Evolutionary conservation across 1,140 invertebrate species (phyloP).

Genomic region (Pseudomyrmex pallidus): DNA sequence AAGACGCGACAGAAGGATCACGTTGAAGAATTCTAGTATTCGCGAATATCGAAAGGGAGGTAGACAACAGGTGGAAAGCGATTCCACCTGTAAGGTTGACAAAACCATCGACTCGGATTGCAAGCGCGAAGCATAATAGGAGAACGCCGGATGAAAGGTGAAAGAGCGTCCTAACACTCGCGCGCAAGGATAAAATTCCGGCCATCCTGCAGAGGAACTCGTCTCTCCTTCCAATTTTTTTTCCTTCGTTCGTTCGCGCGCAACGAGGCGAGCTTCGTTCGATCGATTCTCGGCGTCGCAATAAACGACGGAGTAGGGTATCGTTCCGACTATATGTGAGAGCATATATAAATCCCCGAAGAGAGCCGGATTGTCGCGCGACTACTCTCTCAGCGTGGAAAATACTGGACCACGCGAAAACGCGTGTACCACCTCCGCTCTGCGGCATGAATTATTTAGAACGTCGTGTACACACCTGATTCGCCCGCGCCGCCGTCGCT

Average conservation of each 20-base stretch:
- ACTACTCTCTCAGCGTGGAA: not conserved
- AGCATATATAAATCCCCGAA: conserved; percentile 42
- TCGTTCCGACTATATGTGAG: conserved; percentile 20
- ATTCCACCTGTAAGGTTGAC: conserved; percentile 48
- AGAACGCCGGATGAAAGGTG: not conserved
- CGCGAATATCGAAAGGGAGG: not conserved
- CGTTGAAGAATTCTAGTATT: not conserved
- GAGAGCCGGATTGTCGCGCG: conserved; percentile 29
- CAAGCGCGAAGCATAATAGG: conserved; percentile 36
- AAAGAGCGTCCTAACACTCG: not conserved
- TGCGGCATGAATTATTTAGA: conserved; percentile 56
- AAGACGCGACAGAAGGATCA: conserved; percentile 11
- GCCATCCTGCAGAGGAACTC: not conserved
- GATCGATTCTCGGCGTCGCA: conserved; percentile 57
- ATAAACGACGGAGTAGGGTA: conserved; percentile 40
- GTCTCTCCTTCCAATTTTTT: not conserved
- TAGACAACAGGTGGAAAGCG: conserved; percentile 56
- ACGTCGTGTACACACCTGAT: conserved; percentile 17
- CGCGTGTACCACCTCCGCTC: conserved; percentile 4
- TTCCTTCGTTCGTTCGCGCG: not conserved
- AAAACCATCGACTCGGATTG: conserved; percentile 40
- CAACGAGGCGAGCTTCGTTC: conserved; percentile 2
- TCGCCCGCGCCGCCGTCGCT: not conserved
- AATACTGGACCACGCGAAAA: conserved; percentile 46
- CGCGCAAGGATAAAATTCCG: conserved; percentile 41